phyloP scores from a whole-genome alignment of 2,888 invertebrate genomes.

The Panopea generosa region DNA sequence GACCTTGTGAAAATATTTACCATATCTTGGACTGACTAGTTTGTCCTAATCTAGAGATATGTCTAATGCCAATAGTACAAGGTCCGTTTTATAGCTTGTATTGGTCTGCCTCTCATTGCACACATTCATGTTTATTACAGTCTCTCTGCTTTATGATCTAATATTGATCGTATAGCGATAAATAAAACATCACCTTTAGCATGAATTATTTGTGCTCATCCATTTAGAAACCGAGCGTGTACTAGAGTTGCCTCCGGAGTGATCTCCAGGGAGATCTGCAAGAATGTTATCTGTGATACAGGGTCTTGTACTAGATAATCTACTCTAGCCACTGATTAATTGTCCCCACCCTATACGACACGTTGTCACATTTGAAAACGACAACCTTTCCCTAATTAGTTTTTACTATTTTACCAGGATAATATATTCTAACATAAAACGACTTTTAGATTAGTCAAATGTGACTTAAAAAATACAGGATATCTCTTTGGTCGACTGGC shows the following conservation, averaged over 20 bases:
- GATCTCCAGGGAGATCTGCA: conserved; percentile 39
- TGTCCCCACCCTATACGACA: conserved; percentile 16
- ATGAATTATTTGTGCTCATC: conserved; percentile 68
- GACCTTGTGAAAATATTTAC: too few relatives aligned
- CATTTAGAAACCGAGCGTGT: conserved; percentile 57
- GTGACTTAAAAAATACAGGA: too few relatives aligned
- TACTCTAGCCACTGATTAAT: conserved; percentile 38
- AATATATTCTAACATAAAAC: too few relatives aligned
- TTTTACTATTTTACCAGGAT: too few relatives aligned
- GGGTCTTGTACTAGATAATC: conserved; percentile 29
- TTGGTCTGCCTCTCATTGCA: too few relatives aligned
- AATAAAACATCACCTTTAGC: conserved; percentile 67
- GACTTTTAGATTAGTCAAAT: too few relatives aligned
- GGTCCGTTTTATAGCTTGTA: too few relatives aligned
- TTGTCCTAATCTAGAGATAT: too few relatives aligned
- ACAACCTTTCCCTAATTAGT: conserved; percentile 35
- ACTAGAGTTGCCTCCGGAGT: conserved; percentile 38
- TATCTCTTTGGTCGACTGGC: too few relatives aligned
- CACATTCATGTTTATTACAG: conserved; percentile 21
- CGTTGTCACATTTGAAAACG: too few relatives aligned
- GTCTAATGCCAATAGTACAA: too few relatives aligned
- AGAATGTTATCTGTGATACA: conserved; percentile 2
- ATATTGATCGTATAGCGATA: conserved; percentile 62
- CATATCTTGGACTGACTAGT: too few relatives aligned
- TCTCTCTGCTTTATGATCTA: conserved; percentile 47